These are phyloP conservation scores for Pedionomus torquatus DNA, from an alignment of 2,113 vertebrate species.

Conservation along the genomic window DNA sequence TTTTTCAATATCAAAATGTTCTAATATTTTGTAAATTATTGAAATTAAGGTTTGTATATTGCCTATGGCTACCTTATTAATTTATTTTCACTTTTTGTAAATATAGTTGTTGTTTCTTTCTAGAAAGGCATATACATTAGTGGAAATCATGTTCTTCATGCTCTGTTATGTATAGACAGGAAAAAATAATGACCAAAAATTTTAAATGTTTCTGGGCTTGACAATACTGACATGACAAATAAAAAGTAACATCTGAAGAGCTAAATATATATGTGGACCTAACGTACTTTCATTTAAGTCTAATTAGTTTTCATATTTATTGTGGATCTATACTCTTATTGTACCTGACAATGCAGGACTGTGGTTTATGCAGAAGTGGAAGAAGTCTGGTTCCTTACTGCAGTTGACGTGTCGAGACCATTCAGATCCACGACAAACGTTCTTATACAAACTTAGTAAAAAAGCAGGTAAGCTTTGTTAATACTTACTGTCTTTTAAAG, in stretches of 20 bases:
- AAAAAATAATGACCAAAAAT: background rate
- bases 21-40: background rate
- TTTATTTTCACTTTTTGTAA: background rate
- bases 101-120: background rate
- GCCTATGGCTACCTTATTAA: background rate
- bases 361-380: conserved; percentile 99
- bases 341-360: conserved; percentile 81
- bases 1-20: background rate
- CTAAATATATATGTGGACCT: background rate
- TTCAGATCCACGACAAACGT: conserved; percentile 96
- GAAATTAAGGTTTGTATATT: background rate
- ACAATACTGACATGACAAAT: background rate
- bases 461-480: conserved; percentile 87
- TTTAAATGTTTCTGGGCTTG: background rate
- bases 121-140: background rate
- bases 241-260: background rate
- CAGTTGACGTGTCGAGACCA: conserved; percentile 97
- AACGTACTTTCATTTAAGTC: background rate
- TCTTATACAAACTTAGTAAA: conserved; percentile 98
- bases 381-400: conserved; percentile 95
- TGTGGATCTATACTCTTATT: conserved; percentile 15
- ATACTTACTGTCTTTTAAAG: background rate
- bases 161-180: background rate
- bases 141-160: background rate
- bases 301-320: background rate